Evolutionary conservation across 2,797 vertebrate species (phyloP).

Genomic region (Danio jaintianensis): DNA sequence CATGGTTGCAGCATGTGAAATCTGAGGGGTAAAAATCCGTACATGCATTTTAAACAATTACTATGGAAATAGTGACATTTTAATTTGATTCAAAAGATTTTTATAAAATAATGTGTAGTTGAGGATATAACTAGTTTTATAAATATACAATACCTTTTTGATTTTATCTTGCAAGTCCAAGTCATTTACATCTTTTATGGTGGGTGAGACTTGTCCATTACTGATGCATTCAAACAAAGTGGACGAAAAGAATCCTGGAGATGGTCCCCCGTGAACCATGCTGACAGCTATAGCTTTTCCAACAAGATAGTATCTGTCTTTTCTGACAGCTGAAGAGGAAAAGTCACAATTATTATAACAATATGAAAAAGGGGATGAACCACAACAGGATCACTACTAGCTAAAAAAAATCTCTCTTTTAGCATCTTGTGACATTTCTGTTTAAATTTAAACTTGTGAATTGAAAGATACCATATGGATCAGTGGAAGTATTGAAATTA

Average conservation of each 20-base stretch:
- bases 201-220: conserved; percentile 4
- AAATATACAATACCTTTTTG: conserved; percentile 2
- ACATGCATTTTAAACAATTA: neutral
- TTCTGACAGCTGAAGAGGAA: conserved; percentile 9
- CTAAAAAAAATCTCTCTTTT: neutral
- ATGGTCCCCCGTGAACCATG: conserved; percentile 41
- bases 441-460: neutral
- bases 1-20: neutral
- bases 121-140: neutral
- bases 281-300: conserved; percentile 28
- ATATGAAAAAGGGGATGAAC: neutral
- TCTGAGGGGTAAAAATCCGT: neutral
- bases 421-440: neutral
- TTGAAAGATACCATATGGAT: neutral
- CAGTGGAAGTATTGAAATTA: neutral
- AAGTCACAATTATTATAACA: neutral
- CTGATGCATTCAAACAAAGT: conserved; percentile 27
- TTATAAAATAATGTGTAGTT: neutral
- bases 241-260: conserved; percentile 28
- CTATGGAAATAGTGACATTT: neutral
- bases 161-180: conserved; percentile 1
- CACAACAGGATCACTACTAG: neutral
- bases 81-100: neutral
- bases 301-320: conserved; percentile 28
- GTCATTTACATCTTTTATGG: conserved; percentile 13